Conservation (phyloP, 2,888 invertebrate species). For the Lumbricus terrestris region DNA sequence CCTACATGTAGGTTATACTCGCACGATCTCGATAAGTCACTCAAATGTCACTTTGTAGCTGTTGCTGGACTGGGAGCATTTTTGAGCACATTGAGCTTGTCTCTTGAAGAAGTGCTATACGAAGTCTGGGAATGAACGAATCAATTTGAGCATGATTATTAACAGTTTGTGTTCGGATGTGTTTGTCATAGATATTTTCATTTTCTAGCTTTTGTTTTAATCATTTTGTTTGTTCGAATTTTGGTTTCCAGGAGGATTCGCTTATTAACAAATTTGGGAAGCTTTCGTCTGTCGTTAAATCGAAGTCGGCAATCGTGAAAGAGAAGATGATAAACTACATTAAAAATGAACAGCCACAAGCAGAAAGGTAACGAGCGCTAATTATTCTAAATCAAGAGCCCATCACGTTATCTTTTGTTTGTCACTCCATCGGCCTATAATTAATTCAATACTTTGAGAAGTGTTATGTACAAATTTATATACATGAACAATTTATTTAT, state of each 20-base stretch:
- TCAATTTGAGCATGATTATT: no score
- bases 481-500: no score
- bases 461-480: neutral
- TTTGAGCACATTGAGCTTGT: no score
- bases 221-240: neutral
- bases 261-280: constrained; percentile 41
- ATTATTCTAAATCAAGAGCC: neutral
- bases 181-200: neutral
- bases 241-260: constrained; percentile 27
- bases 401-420: neutral
- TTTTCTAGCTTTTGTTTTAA: neutral
- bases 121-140: no score
- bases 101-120: no score
- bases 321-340: constrained; percentile 90
- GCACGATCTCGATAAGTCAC: no score
- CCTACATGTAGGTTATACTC: no score
- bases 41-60: no score
- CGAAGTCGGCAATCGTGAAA: constrained; percentile 86
- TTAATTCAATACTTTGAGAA: neutral
- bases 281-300: constrained; percentile 72
- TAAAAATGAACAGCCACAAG: constrained; percentile 69
- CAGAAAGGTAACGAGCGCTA: constrained; percentile 64
- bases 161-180: neutral
- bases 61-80: no score
- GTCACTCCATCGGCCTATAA: neutral